Base-by-base conservation (phyloP, 2,113 vertebrate species). In the Euleptes europaea region DNA sequence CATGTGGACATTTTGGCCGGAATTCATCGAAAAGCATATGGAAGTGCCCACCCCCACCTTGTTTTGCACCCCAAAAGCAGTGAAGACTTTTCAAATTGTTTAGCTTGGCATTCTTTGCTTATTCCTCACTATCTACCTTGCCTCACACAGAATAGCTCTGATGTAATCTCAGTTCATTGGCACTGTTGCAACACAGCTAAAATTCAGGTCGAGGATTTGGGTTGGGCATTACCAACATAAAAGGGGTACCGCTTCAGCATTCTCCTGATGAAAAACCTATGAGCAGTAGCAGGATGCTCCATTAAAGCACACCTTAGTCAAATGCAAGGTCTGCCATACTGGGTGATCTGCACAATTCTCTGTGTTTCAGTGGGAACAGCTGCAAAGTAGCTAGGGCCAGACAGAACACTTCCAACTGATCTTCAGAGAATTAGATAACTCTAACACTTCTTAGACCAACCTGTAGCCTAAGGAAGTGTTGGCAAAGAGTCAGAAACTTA, bases 181-280 rank as follows among this genome's bases (percentile, higher is more conserved):
- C 3, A 51, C 49, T 35, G 19, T 33, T 0, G 3, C 6, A 21
- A 66, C 51, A 40, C 15, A 0, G 0, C 67, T 31, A 28, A 63
- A 28, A 63, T 63, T 57, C 54, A 57, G 21, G 26, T 63, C 26
- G 21, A 28, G 60, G 60, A 28, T 63, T 60, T 60, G 23, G 57
- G 57, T 17, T 63, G 60, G 4, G 11, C 15, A 7, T 31, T 15
- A 2, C 35, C 35, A 28, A 33, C 23, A 40, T 8, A 70, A 19
- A 51, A 70, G 21, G 4, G 44, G 47, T 21, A 14, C 15, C 23
- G 23, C 54, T 54, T 49, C 12, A 31, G 67, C 35, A 38, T 38
- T 33, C 28, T 10, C 31, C 31, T 44, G 40, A 15, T 33, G 3
- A n/a, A 80, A 66, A 31, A 33, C 3, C 40, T 10, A 33, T 17